Percentiles rank a stretch among this genome's conserved stretches.
These are phyloP conservation scores for Amblyraja radiata DNA, from an alignment of 2,797 vertebrate species.

Conservation along the genomic window DNA sequence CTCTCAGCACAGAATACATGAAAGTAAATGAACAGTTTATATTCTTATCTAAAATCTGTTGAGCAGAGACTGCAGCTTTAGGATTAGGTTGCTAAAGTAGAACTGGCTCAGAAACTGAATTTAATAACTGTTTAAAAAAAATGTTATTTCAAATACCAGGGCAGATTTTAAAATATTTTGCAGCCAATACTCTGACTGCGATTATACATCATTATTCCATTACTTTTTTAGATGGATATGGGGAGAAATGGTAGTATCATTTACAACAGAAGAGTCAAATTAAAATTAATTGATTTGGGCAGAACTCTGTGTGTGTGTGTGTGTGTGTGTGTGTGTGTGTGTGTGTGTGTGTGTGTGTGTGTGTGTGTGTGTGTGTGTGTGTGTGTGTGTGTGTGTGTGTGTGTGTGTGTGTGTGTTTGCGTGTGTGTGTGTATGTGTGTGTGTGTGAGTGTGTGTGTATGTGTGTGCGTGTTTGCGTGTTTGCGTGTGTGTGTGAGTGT, in stretches of 20 bases:
- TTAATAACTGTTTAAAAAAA: neutral
- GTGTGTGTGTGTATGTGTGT: neutral
- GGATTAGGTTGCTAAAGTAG: neutral
- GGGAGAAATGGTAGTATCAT: neutral
- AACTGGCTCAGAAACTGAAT: neutral
- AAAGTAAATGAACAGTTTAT: neutral
- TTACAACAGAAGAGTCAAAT: neutral
- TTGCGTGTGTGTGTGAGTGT: no score
- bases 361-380: no score
- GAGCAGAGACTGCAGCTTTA: neutral
- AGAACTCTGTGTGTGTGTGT: neutral
- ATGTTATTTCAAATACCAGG: no score
- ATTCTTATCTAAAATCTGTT: neutral
- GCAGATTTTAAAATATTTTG: neutral
- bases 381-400: no score
- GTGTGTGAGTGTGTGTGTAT: no score
- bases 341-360: no score
- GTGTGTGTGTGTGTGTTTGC: no score
- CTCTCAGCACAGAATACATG: neutral
- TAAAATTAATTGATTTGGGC: neutral
- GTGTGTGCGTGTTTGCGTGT: no score
- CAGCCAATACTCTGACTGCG: neutral
- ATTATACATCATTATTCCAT: neutral
- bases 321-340: no score
- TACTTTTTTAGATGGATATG: neutral